A percentile compares a stretch with the other conserved stretches of the same genome.
These are phyloP conservation scores for Alces alces DNA, from an alignment of 2,113 vertebrate species.

Conservation along the genomic window DNA sequence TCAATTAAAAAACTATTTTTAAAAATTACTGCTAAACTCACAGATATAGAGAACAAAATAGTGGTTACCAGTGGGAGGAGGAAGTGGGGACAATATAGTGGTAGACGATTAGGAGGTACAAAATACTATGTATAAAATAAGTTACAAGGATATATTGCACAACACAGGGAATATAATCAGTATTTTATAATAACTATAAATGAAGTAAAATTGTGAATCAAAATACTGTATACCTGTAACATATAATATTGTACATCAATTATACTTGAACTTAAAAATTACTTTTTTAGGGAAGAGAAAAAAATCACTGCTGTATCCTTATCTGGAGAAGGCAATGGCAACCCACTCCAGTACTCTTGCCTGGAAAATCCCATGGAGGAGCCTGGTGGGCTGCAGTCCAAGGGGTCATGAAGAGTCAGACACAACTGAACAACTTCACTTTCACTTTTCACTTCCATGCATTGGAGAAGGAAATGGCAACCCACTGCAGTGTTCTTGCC, in stretches of 20 bases:
- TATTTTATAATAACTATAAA: neutral
- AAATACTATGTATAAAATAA: neutral
- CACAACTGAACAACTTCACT: fast-evolving
- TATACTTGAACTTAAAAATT: neutral
- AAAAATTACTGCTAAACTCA: neutral
- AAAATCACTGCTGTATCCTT: neutral
- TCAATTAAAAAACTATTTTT: neutral
- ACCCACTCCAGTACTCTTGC: neutral
- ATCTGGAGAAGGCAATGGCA: neutral
- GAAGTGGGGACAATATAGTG: neutral
- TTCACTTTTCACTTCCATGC: neutral
- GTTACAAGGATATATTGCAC: neutral
- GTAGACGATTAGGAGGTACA: neutral
- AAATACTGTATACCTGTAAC: neutral
- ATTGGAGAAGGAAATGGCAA: neutral
- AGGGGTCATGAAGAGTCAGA: fast-evolving
- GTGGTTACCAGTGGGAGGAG: neutral
- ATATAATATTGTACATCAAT: neutral
- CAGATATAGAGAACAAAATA: neutral
- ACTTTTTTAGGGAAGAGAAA: neutral
- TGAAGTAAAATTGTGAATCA: neutral
- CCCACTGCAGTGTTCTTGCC: neutral
- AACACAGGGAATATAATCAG: neutral
- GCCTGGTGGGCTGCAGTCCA: neutral
- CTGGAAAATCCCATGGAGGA: neutral